These are phyloP conservation scores for Ophion ventricosus DNA, from an alignment of 2,888 invertebrate species.

Conservation along the genomic window DNA sequence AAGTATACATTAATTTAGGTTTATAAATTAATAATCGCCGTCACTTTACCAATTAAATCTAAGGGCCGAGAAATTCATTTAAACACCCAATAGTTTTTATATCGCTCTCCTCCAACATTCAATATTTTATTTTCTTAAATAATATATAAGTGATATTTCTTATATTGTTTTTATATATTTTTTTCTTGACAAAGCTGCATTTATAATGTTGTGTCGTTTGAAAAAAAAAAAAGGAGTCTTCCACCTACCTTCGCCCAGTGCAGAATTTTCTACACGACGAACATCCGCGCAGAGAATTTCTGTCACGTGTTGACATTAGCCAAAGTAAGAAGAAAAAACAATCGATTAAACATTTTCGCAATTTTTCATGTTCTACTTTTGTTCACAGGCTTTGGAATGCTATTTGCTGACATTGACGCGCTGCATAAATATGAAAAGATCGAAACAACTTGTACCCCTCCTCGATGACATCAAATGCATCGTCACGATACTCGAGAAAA, in stretches of 20 bases:
- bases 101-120: neutral
- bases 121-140: neutral
- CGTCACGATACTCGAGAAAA: conserved; percentile 47
- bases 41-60: no score
- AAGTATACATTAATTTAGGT: no score
- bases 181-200: neutral
- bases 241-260: conserved; percentile 9
- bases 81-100: neutral
- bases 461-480: conserved; percentile 59
- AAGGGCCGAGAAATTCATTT: no score
- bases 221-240: conserved; percentile 64
- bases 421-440: conserved; percentile 71
- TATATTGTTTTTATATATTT: no score
- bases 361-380: neutral
- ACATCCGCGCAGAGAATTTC: conserved; percentile 51
- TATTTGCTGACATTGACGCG: conserved; percentile 69
- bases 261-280: conserved; percentile 26
- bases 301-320: conserved; percentile 63
- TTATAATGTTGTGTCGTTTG: neutral
- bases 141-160: neutral
- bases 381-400: conserved; percentile 71
- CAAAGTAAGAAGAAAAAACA: conserved; percentile 64
- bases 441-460: conserved; percentile 58
- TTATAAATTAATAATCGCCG: no score
- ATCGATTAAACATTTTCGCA: neutral